Evolutionary conservation across 2,888 invertebrate species (phyloP).

Genomic region (Scelioninae gen. 2): DNA sequence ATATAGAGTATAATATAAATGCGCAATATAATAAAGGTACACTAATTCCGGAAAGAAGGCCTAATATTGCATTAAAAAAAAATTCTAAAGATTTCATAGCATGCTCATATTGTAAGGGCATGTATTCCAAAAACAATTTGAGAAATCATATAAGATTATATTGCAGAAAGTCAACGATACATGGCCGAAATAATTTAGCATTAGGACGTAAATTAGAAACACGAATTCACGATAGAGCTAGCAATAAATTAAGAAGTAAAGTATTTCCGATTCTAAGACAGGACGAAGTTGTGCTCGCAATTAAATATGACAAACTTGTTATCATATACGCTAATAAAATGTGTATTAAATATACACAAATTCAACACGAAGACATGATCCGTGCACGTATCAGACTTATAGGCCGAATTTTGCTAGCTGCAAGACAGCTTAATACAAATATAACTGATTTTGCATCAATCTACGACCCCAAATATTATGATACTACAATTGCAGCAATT

Average conservation of each 20-base stretch:
- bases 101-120: conserved; percentile 4
- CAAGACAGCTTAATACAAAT: neutral
- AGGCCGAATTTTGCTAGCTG: conserved; percentile 5
- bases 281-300: neutral
- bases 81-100: neutral
- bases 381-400: neutral
- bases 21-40: neutral
- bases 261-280: conserved; percentile 3
- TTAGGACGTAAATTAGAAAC: neutral
- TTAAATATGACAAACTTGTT: conserved; percentile 1
- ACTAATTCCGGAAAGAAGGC: conserved; percentile 1
- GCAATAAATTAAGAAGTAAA: neutral
- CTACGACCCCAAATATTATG: neutral
- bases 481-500: neutral
- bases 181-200: neutral
- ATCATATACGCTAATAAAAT: conserved; percentile 3
- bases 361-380: conserved; percentile 1
- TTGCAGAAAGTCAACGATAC: neutral
- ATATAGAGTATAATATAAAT: neutral
- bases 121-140: conserved; percentile 5
- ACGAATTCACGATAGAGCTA: conserved; percentile 3
- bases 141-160: conserved; percentile 6
- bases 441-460: neutral
- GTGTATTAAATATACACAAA: neutral
- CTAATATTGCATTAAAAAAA: neutral